A percentile compares a stretch with the other conserved stretches of the same genome.
Conservation (phyloP, 2,888 invertebrate species). For the Aquatica leii region DNA sequence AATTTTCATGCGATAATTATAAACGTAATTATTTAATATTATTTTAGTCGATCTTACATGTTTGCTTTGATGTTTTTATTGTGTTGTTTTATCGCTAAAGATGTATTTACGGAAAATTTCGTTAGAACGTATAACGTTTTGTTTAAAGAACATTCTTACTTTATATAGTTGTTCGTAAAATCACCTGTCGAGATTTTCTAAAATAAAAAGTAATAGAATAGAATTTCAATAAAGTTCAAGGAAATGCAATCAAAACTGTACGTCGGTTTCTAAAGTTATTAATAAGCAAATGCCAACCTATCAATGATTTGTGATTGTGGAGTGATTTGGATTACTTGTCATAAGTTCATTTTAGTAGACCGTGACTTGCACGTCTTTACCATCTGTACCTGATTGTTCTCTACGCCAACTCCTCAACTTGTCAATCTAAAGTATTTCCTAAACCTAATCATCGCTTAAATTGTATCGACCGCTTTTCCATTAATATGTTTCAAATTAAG, state of each 20-base stretch:
- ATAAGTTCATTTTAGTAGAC: constrained; percentile 48
- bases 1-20: too few species aligned
- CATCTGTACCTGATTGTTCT: constrained; percentile 48
- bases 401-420: constrained; percentile 40
- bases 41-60: too few species aligned
- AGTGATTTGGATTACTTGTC: constrained; percentile 48
- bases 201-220: too few species aligned
- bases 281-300: constrained; percentile 41
- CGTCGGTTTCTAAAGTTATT: constrained; percentile 39
- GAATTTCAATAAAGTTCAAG: constrained; percentile 10
- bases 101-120: too few species aligned
- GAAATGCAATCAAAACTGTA: constrained; percentile 6
- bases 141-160: too few species aligned
- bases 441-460: constrained; percentile 22
- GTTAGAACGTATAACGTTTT: too few species aligned
- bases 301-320: constrained; percentile 47
- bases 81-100: too few species aligned
- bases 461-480: constrained; percentile 20
- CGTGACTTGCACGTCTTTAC: constrained; percentile 46
- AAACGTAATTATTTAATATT: too few species aligned
- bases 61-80: too few species aligned
- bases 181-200: too few species aligned
- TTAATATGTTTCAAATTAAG: constrained; percentile 2
- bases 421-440: constrained; percentile 40
- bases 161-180: too few species aligned